Base-by-base conservation (phyloP, 2,888 invertebrate genomes). In the Limnephilus marmoratus region DNA sequence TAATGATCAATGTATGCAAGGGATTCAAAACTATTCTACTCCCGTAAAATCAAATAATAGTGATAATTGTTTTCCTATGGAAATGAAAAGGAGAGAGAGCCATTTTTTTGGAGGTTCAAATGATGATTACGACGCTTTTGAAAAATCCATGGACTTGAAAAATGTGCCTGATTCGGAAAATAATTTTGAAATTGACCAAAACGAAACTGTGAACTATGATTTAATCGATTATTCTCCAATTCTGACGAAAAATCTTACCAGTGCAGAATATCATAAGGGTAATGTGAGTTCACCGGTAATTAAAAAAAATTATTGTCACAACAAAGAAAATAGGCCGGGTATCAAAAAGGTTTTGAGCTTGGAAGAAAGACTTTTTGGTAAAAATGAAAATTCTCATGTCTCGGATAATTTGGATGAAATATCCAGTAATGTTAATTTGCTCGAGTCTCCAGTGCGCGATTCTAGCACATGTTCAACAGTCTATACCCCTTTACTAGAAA, bases 111-210 rank as follows among this genome's bases (percentile, higher is more conserved):
- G 96, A 94, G 95, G 95, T 93, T 94, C 95, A 90, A 95, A 95
- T 1, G 95, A 95, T 86, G 96, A 95, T 81, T 95, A 95, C n/a
- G 97, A 97, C 94, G 96, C 96, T 18, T 97, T 97, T 94, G 97
- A 97, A 95, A 95, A 96, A 94, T 96, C 97, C 5, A 94, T 97
- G 93, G 96, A 96, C 91, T 94, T 95, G 91, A 96, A 95, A 94
- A 94, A 95, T 90, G 95, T 94, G 92, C 95, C 94, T 94, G 94
- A 94, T 85, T 81, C 18, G 15, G 83, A 90, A 81, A 94, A 94
- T 87, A 93, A 94, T 93, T 94, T 95, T 91, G 95, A 95, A 93
- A 94, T 94, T 94, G 94, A 95, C 94, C 31, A 49, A 87, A 88
- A 91, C 24, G 85, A 90, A 29, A 90, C 85, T 12, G 85, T 85